Evolutionary conservation across 1,140 invertebrate species (phyloP), one percentile per base, ranked within the genome.

Genomic region (Dreissena polymorpha): DNA sequence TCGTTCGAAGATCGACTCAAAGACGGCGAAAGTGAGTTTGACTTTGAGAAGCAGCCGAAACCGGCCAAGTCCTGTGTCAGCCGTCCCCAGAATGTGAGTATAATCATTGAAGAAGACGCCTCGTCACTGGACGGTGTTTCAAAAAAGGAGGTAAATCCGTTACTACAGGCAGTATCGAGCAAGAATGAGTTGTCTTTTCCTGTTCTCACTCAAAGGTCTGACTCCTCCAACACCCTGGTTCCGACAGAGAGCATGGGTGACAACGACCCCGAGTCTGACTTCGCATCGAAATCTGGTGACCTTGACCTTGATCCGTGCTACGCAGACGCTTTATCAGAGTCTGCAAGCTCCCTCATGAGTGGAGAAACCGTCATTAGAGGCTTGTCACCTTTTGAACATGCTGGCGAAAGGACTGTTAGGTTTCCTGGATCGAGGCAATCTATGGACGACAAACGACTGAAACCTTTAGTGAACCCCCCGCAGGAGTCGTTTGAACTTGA

Each of bases 401-500:
- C 16, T 60, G 57, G 21, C 57, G 39, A 39, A 8, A 39, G 39
- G 39, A 2, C 39, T 39, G 39, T 39, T 39, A 39, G 39, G 39
- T 39, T 39, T 39, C 39, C 39, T 39, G 39, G 39, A 39, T 39
- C 71, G 39, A 63, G 73, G 73, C 65, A 57, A 75, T 39, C 7
- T 51, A 18, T 49, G 51, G 57, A 12, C 39, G 25, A 64, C 50
- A 75, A 75, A 67, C 63, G 50, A 39, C 49, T 78, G 13, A 80
- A 72, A 57, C 78, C 78, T n/a, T n/a, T 49, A 23, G 53, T 27
- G 25, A 12, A 49, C 60, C 55, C 18, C 6, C 14, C 69, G 18
- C 78, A 80, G 27, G 78, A 80, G 70, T 72, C 68, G 2, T 80
- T 80, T 80, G 78, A 80, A 53, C 78, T 80, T 49, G 78, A 80